These are phyloP conservation scores for Anas georgica DNA, from an alignment of 2,797 vertebrate species.

Conservation along the genomic window DNA sequence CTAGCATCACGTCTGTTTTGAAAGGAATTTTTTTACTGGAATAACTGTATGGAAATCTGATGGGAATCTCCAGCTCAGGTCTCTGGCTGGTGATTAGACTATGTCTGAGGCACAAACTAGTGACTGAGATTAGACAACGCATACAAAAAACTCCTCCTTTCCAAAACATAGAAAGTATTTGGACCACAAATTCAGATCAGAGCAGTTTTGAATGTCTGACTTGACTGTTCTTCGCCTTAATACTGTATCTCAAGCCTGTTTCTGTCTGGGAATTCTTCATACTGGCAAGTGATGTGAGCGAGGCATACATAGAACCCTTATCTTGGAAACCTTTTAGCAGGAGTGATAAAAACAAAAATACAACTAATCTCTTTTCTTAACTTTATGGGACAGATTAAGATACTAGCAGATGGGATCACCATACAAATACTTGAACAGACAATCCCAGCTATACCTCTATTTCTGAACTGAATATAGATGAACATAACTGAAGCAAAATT, in stretches of 20 bases:
- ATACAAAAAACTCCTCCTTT: not conserved
- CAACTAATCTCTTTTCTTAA: not conserved
- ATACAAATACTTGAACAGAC: not conserved
- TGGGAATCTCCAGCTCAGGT: not conserved
- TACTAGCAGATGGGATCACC: not conserved
- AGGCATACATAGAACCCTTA: not conserved
- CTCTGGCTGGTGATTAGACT: not conserved
- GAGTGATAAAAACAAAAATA: not conserved
- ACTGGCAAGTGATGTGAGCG: not conserved
- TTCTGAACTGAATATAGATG: not conserved
- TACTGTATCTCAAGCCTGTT: not conserved
- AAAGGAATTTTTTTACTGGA: not conserved
- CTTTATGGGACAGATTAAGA: not conserved
- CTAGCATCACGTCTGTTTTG: not conserved
- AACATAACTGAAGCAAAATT: not conserved
- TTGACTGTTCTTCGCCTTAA: not conserved
- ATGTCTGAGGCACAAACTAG: not conserved
- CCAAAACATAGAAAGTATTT: not conserved
- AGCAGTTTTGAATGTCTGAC: not conserved
- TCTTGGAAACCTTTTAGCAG: not conserved
- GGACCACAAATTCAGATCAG: not conserved
- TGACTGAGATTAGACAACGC: not conserved
- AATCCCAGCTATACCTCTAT: not conserved
- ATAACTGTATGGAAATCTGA: not conserved
- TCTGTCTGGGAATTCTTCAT: not conserved